These are phyloP conservation scores for Acanthurus tractus DNA, from an alignment of 2,797 vertebrate species.

Conservation along the genomic window DNA sequence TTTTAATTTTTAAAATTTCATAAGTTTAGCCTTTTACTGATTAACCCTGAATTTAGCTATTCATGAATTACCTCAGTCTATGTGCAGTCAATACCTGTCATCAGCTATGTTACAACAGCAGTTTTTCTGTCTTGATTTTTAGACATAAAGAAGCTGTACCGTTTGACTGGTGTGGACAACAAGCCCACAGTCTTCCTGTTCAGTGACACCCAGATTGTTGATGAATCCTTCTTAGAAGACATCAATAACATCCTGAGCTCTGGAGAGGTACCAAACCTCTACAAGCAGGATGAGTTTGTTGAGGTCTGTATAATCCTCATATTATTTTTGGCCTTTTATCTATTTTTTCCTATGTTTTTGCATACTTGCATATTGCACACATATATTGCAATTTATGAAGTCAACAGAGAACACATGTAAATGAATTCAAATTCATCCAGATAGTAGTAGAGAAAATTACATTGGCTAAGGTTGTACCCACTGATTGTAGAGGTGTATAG, in stretches of 20 bases:
- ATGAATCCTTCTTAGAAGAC: constrained; percentile 91
- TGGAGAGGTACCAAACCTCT: constrained; percentile 93
- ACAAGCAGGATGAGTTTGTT: constrained; percentile 91
- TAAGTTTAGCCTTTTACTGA: no score
- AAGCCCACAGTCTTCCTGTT: constrained; percentile 91
- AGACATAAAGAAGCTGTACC: constrained; percentile 93
- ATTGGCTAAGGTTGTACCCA: no score
- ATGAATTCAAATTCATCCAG: no score
- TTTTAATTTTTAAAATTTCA: no score
- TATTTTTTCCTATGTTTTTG: not conserved
- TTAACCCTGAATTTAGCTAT: not conserved
- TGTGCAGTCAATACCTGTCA: not conserved
- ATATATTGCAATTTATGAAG: not conserved
- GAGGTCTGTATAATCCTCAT: constrained; percentile 81
- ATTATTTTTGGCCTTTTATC: not conserved
- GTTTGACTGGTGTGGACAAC: constrained; percentile 88
- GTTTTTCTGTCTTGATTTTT: constrained; percentile 21
- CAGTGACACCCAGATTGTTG: constrained; percentile 90
- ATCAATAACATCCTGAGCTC: constrained; percentile 94
- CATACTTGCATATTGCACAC: not conserved
- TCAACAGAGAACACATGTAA: no score
- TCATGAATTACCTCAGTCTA: not conserved
- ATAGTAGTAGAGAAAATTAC: no score
- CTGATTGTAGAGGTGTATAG: no score
- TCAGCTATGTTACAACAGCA: not conserved